A percentile compares a stretch with the other conserved stretches of the same genome.
phyloP scores from a whole-genome alignment of 2,888 invertebrate species.

The Rhogogaster chlorosoma region DNA sequence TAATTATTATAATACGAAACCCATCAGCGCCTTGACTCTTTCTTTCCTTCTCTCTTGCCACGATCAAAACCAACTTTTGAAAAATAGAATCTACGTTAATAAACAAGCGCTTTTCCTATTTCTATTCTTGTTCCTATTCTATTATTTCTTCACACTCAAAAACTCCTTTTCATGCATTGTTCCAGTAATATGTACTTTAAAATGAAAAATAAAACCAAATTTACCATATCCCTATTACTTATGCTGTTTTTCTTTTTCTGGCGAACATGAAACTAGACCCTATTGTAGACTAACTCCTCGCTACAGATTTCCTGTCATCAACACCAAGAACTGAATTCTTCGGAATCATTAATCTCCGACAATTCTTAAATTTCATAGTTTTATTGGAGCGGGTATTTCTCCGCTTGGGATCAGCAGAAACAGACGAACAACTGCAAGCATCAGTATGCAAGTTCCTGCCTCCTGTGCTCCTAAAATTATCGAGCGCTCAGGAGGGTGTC shows the following conservation, averaged over 20 bases:
- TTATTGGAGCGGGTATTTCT: slow-evolving; percentile 94
- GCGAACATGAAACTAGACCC: not conserved
- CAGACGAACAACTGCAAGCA: slow-evolving; percentile 92
- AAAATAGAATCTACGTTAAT: not conserved
- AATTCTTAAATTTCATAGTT: slow-evolving; percentile 80
- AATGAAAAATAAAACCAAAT: not conserved
- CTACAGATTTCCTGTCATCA: not conserved
- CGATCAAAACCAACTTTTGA: not conserved
- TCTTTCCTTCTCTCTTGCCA: not conserved
- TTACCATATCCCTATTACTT: not conserved
- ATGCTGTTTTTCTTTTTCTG: not conserved
- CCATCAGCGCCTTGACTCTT: not conserved
- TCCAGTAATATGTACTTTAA: not conserved
- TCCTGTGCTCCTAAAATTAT: slow-evolving; percentile 93
- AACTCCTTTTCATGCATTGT: slow-evolving; percentile 39
- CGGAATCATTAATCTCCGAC: slow-evolving; percentile 17
- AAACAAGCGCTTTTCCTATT: not conserved
- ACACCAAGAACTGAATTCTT: not conserved
- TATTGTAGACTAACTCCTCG: not conserved
- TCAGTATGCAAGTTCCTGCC: slow-evolving; percentile 90
- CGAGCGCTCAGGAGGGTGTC: slow-evolving; percentile 92
- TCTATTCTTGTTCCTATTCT: not conserved
- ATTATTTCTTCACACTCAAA: not conserved
- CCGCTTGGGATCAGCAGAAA: slow-evolving; percentile 92
- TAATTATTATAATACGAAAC: not conserved